Conservation (phyloP, 2,888 invertebrate genomes). For the Sceliomorpha sp. region DNA sequence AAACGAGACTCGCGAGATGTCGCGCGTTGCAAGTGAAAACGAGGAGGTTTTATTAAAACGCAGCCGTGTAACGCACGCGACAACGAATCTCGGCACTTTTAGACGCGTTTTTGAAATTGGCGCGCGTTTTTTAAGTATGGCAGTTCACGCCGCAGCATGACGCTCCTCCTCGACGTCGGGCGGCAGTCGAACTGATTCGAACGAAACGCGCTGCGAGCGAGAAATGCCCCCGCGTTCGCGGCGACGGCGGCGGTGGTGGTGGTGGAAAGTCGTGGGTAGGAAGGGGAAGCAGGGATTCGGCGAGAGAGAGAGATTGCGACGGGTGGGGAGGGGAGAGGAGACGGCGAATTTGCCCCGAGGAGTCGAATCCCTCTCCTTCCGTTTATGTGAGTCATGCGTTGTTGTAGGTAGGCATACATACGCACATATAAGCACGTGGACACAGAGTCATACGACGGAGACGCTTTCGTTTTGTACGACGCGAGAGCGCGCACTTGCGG, state of each 20-base stretch:
- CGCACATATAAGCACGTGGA: conserved; percentile 43
- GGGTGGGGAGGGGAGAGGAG: conserved; percentile 3
- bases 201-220: too few species aligned
- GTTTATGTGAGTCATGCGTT: conserved; percentile 36
- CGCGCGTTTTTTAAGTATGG: conserved; percentile 28
- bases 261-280: too few species aligned
- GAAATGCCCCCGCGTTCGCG: background rate
- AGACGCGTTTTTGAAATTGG: conserved; percentile 16
- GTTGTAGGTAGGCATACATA: conserved; percentile 20
- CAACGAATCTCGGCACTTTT: too few species aligned
- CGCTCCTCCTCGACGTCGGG: conserved; percentile 54
- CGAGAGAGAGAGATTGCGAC: background rate
- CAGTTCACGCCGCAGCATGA: conserved; percentile 59
- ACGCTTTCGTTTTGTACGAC: conserved; percentile 6
- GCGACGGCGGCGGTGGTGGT: conserved; percentile 3
- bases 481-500: background rate
- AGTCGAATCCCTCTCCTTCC: conserved; percentile 22
- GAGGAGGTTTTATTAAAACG: too few species aligned
- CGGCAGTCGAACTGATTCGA: conserved; percentile 63
- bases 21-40: too few species aligned
- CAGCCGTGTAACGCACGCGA: too few species aligned
- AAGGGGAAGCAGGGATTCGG: too few species aligned
- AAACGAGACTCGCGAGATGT: too few species aligned
- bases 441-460: conserved; percentile 15
- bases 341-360: background rate